Evolutionary conservation across 2,888 invertebrate species (phyloP), one percentile per base, ranked within the genome.

Genomic region (Callyntrura sp.): DNA sequence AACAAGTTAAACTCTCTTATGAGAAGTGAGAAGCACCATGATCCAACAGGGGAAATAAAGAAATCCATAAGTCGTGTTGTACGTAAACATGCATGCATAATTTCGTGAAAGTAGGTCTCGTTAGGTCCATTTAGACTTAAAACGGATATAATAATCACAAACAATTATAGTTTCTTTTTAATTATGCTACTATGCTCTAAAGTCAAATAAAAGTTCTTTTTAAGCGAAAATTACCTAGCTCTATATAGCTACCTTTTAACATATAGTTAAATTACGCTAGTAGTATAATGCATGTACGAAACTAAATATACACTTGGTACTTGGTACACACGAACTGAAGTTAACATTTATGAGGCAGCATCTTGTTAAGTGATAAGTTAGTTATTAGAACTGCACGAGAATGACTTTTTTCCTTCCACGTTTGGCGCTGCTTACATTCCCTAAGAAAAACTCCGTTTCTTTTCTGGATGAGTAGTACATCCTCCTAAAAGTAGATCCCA

Each of bases 401-500:
- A 78, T 57, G 28, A 48, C 55, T 78, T 57, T 78, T 70, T 55
- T 55, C 51, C 55, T 57, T 55, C 25, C 25, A 55, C 73, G 35
- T 76, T 76, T 51, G 48, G 45, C 73, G n/a, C 17, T 76, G 51
- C 25, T 25, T 23, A 76, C 51, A 48, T 20, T 20, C 73, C 25
- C 25, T 25, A n/a, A 14, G 28, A 73, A 60, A 76, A 73, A 57
- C 28, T 25, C 51, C 55, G 65, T 23, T 79, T 73, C n/a, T n/a
- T 81, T 62, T 14, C 85, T 85, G 78, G 85, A 89, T 89, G 85
- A 89, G 84, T 55, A 60, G 20, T 35, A 35, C 35, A 68, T 79
- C 51, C 35, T 65, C 70, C 70, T 68, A 85, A 78, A 86, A 86
- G 79, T 78, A 55, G 85, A 89, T 89, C 89, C 89, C 89, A 79